Percentiles rank a stretch among this genome's conserved stretches.
phyloP scores from a whole-genome alignment of 2,113 vertebrate genomes.

The Indicator maculatus region DNA sequence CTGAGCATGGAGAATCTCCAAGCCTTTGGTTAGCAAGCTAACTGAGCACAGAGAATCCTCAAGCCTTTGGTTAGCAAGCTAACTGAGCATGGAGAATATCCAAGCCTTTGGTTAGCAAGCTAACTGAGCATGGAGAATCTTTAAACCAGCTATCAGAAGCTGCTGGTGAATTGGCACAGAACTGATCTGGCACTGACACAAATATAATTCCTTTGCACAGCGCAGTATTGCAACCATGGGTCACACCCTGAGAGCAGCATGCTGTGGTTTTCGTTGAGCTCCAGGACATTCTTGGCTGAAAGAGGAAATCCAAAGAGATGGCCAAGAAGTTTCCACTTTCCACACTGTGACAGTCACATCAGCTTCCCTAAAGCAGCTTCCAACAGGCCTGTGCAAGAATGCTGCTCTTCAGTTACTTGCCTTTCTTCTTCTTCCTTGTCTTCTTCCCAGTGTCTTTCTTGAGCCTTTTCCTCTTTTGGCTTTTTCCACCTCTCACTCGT shows the following conservation, averaged over 20 bases:
- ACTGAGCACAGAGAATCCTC: neutral
- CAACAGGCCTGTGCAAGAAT: neutral
- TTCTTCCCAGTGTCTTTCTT: slow-evolving; percentile 76
- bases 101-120: neutral
- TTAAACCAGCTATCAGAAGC: neutral
- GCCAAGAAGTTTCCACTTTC: neutral
- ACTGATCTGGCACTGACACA: neutral
- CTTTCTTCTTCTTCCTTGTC: slow-evolving; percentile 76
- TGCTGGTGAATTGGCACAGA: neutral
- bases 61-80: neutral
- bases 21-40: neutral
- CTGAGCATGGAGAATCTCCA: neutral
- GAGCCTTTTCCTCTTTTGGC: slow-evolving; percentile 79
- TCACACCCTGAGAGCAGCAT: neutral
- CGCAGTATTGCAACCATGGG: neutral
- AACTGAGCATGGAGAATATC: neutral
- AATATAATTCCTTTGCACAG: neutral
- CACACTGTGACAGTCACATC: neutral
- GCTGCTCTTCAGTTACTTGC: neutral
- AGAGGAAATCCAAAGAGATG: neutral
- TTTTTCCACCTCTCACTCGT: slow-evolving; percentile 79
- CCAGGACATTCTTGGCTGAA: neutral
- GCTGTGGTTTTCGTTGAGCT: neutral
- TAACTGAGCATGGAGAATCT: neutral
- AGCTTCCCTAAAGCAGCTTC: neutral